Evolutionary conservation across 2,888 invertebrate genomes (phyloP), one percentile per base, ranked within the genome.

Genomic region (Ommatoiulus sabulosus): DNA sequence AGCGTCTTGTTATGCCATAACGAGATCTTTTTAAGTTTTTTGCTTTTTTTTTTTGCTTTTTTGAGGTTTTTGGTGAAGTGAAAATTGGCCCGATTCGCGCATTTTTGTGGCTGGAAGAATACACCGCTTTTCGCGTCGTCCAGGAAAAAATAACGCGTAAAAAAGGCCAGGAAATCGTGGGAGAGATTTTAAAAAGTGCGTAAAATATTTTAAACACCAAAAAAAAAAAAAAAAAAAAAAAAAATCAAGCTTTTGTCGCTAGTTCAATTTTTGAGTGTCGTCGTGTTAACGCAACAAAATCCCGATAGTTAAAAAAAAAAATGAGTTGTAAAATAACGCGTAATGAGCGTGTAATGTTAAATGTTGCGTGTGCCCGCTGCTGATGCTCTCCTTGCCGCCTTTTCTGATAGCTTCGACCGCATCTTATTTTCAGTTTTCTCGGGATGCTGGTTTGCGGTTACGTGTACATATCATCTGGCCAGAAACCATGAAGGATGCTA

Each of bases 401-500:
- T 72, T 10, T 72, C 72, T 72, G 72, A 72, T 72, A 72, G 72
- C 24, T 72, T 72, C 72, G 72, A 24, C 72, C 72, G 72, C 72
- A 72, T 72, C 72, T 72, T 72, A 72, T 72, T 72, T 72, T 72
- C 72, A 72, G 72, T 72, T 72, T 72, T 72, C 72, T 72, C 72
- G 72, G 72, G 24, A 72, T 72, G 72, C 72, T 72, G 72, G 24
- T 72, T 24, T 24, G 72, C 72, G 72, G 72, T 24, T 72, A 72
- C 72, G 72, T 72, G 72, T 72, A 24, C 72, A 72, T 24, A 24
- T 72, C 72, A 24, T 72, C 72, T 24, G 72, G 72, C 24, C 72
- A n/a, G 24, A 72, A 72, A 72, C 72, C 24, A 72, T 72, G 72
- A 72, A 72, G 72, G 72, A 72, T 72, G 72, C 72, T 24, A 72